Evolutionary conservation across 2,113 vertebrate species (phyloP).

Genomic region (Silurus glanis): DNA sequence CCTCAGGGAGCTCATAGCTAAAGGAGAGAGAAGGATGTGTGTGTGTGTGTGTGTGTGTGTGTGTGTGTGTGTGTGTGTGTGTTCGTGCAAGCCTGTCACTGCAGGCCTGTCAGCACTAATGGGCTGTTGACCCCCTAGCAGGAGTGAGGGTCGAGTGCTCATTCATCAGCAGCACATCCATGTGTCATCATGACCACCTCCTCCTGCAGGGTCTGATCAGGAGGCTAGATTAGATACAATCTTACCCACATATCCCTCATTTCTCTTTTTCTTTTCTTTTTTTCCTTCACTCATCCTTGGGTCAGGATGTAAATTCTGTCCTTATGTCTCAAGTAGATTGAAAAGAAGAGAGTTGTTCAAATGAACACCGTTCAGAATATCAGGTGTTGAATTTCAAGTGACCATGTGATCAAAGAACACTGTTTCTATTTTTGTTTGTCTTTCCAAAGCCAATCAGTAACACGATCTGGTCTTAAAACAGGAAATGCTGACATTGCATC

Average conservation of each 20-base stretch:
- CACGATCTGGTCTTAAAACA: not conserved
- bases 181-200: slow-evolving; percentile 51
- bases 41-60: not conserved
- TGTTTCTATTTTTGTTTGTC: not conserved
- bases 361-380: not conserved
- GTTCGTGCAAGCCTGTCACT: slow-evolving; percentile 45
- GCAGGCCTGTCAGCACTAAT: slow-evolving; percentile 66
- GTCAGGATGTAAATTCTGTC: not conserved
- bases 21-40: not conserved
- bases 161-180: slow-evolving; percentile 68
- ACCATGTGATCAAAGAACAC: not conserved
- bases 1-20: slow-evolving; percentile 14
- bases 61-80: slow-evolving; percentile 22
- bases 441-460: not conserved
- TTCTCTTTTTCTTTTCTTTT: not conserved
- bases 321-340: not conserved
- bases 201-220: slow-evolving; percentile 52
- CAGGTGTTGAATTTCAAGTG: not conserved
- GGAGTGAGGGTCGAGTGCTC: slow-evolving; percentile 59
- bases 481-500: not conserved
- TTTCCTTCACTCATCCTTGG: not conserved
- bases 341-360: not conserved
- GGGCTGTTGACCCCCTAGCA: slow-evolving; percentile 68
- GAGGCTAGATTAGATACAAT: slow-evolving; percentile 55
- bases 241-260: slow-evolving; percentile 7